Conservation (phyloP, 2,113 vertebrate genomes). For the Ctenomys sociabilis region DNA sequence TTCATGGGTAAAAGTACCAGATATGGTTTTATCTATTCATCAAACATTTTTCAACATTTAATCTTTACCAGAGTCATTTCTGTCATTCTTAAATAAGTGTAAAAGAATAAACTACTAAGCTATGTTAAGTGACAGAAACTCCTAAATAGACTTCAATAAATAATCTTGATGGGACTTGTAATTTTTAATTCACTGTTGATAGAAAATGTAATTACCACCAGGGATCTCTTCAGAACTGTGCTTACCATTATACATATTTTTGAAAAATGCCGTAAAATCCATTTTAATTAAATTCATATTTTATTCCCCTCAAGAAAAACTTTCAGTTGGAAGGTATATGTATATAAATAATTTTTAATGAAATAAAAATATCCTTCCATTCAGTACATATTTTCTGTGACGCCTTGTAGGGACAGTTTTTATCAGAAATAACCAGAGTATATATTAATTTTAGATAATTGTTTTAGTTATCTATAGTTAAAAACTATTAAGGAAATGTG, state of each 20-base stretch:
- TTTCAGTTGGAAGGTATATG: conserved; percentile 66
- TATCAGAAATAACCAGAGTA: background rate
- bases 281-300: conserved; percentile 58
- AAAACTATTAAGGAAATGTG: background rate
- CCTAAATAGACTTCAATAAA: conserved; percentile 57
- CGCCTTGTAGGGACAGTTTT: background rate
- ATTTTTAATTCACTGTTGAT: conserved; percentile 68
- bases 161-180: conserved; percentile 59
- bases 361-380: conserved; percentile 22
- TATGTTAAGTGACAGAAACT: conserved; percentile 2
- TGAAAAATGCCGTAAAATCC: conserved; percentile 40
- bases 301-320: conserved; percentile 46
- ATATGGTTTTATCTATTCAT: conserved; percentile 32
- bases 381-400: background rate
- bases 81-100: background rate
- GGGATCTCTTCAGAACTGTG: conserved; percentile 47
- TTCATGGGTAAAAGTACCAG: conserved; percentile 3
- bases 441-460: background rate
- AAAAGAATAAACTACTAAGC: conserved; percentile 41
- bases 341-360: conserved; percentile 44
- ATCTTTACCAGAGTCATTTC: conserved; percentile 49
- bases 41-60: conserved; percentile 41
- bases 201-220: conserved; percentile 42
- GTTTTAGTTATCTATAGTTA: background rate
- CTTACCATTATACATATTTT: conserved; percentile 12